Evolutionary conservation across 2,797 vertebrate genomes (phyloP), one percentile per base, ranked within the genome.

Genomic region (Myripristis murdjan): DNA sequence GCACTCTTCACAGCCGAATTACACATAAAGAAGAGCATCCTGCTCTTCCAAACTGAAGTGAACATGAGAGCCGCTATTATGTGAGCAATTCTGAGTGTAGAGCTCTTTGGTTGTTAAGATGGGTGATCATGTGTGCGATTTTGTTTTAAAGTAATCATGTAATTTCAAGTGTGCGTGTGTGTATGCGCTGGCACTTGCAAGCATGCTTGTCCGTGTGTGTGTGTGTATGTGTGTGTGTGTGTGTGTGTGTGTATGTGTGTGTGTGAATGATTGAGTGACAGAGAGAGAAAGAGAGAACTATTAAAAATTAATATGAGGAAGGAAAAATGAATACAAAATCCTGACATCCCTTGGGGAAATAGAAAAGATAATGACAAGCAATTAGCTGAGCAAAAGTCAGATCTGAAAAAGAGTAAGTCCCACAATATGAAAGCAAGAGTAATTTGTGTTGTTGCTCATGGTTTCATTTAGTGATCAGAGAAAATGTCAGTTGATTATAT

Each of bases 71-170:
- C 80, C 0, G 78, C 73, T 77, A 88, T 88, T 89, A 90, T 59
- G 60, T 74, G 80, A 82, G 76, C 76, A 82, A 49, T 5, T 55
- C 44, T 66, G 43, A 37, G 22, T 12, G 49, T 33, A 53, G 66
- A 82, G 82, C 84, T 88, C 71, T 92, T 52, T 86, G 83, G 81
- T 81, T 59, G 78, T 86, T 87, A 66, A 58, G 28, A 76, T 24
- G 59, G 64, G 67, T 23, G 52, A 70, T 81, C 77, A 83, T 82
- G 55, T 70, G 77, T 81, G 76, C 9, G 31, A 80, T 86, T 91
- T 85, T 84, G 83, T 89, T 90, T 91, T 76, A 77, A 86, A 80
- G 85, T 82, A 89, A 87, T 91, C 77, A 86, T 88, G 83, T 86
- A 46, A 87, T 88, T 87, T 79, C 72, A 75, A 81, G 75, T 65